Evolutionary conservation across 2,888 invertebrate species (phyloP).

Genomic region (Conistra vaccinii): DNA sequence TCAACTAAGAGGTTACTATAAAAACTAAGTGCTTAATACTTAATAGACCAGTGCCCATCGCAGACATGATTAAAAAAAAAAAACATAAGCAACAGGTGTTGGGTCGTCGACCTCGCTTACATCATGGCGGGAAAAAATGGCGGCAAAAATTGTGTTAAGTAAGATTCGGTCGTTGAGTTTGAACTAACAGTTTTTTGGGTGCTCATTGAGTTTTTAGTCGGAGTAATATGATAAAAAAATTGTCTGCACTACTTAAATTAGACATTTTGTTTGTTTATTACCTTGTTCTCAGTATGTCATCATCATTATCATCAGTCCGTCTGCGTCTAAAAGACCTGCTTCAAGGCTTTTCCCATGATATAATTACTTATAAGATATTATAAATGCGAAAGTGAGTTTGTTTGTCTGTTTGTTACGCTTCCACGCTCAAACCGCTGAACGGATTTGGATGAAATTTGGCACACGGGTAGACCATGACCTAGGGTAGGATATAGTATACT

Average conservation of each 20-base stretch:
- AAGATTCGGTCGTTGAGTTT: slow-evolving; percentile 75
- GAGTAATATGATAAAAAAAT: slow-evolving; percentile 53
- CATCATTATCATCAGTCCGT: slow-evolving; percentile 58
- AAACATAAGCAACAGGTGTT: slow-evolving; percentile 81
- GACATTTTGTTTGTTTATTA: slow-evolving; percentile 56
- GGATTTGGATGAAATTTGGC: too few relatives aligned
- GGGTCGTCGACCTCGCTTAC: slow-evolving; percentile 74
- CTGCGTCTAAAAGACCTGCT: slow-evolving; percentile 43
- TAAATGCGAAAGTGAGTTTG: too few relatives aligned
- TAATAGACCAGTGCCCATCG: slow-evolving; percentile 81
- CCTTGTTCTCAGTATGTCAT: slow-evolving; percentile 45
- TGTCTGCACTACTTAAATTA: slow-evolving; percentile 54
- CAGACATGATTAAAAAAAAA: slow-evolving; percentile 70
- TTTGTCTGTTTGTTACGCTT: too few relatives aligned
- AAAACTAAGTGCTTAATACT: slow-evolving; percentile 83
- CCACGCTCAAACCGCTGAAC: too few relatives aligned
- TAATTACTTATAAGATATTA: slow-evolving; percentile 30
- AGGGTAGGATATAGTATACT: too few relatives aligned
- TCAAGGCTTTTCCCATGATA: slow-evolving; percentile 55
- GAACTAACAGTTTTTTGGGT: slow-evolving; percentile 72
- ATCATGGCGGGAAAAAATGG: slow-evolving; percentile 83
- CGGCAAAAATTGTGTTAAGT: slow-evolving; percentile 74
- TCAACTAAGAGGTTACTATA: slow-evolving; percentile 77
- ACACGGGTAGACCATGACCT: too few relatives aligned
- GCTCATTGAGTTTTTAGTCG: slow-evolving; percentile 71